Conservation (phyloP, 2,888 invertebrate genomes). For the Leptopterna dolabrata region DNA sequence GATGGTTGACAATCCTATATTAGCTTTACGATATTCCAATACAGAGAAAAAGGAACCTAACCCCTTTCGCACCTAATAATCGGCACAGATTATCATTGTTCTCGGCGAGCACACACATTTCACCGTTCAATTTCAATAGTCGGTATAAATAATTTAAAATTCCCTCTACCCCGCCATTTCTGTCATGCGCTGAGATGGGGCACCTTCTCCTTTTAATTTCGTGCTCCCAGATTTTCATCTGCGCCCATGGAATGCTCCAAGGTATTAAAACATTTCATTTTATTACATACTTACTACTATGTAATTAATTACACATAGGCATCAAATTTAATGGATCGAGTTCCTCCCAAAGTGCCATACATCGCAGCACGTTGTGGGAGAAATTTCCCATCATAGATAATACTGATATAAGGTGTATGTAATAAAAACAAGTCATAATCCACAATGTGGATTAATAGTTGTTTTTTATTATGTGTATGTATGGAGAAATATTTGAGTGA, state of each 20-base stretch:
- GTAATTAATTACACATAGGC: too few species aligned
- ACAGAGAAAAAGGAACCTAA: not conserved
- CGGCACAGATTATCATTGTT: not conserved
- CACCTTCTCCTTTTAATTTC: not conserved
- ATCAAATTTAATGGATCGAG: too few species aligned
- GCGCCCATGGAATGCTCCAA: not conserved
- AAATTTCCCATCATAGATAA: too few species aligned
- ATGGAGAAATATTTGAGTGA: too few species aligned
- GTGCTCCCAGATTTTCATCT: not conserved
- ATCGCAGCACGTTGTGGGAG: too few species aligned
- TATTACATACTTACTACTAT: not conserved
- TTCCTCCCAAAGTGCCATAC: too few species aligned
- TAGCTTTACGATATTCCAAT: not conserved
- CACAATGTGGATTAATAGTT: too few species aligned
- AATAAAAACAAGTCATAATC: too few species aligned
- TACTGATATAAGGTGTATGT: too few species aligned
- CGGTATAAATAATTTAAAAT: not conserved
- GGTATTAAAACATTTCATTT: not conserved
- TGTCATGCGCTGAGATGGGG: constrained; percentile 3
- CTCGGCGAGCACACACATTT: not conserved
- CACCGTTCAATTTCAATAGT: not conserved
- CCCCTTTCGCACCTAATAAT: not conserved
- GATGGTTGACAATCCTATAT: not conserved
- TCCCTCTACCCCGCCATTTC: not conserved
- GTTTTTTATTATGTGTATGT: too few species aligned